Base-by-base conservation (phyloP, 1,140 invertebrate species). In the Philopotamus ludificatus region DNA sequence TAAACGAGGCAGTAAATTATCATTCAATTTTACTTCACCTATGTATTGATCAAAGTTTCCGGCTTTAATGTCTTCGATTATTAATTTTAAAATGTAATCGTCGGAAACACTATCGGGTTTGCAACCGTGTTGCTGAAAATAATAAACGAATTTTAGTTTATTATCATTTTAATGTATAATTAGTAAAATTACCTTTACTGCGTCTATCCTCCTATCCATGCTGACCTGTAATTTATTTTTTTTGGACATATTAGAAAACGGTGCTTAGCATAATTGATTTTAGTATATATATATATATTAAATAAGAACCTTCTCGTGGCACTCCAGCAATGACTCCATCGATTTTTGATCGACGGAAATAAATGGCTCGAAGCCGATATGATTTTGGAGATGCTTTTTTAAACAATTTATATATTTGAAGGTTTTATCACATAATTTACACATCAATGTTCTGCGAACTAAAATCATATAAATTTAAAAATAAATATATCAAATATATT, bases 381-480 rank as follows among this genome's bases (percentile, higher is more conserved):
- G 69, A 12, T 41, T 54, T 22, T 60, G 20, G 10, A 72, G 23
- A 47, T 72, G 71, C 44, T 63, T 66, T 55, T 70, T 70, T 26
- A 71, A 20, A 45, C 28, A 23, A 15, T 18, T 57, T n/a, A 65
- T 57, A 67, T 53, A 65, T 45, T 60, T 65, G 39, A 70, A 71
- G 45, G 47, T 67, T 54, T 70, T 71, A 63, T 71, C 60, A 55
- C 70, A 71, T 26, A 71, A 50, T 70, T 67, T 71, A 63, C 70
- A 71, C 15, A 65, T 58, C 10, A 57, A 65, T 10, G 62, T 53
- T 44, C 45, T 63, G 10, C 20, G 54, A 21, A 21, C 68, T 70
- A 26, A 60, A 70, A 67, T 45, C 42, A 65, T 45, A 22, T 44
- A 53, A 39, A 42, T 23, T 25, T 54, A 26, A 18, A 34, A 12